phyloP scores from a whole-genome alignment of 1,140 invertebrate species.

The Lucilia cuprina region DNA sequence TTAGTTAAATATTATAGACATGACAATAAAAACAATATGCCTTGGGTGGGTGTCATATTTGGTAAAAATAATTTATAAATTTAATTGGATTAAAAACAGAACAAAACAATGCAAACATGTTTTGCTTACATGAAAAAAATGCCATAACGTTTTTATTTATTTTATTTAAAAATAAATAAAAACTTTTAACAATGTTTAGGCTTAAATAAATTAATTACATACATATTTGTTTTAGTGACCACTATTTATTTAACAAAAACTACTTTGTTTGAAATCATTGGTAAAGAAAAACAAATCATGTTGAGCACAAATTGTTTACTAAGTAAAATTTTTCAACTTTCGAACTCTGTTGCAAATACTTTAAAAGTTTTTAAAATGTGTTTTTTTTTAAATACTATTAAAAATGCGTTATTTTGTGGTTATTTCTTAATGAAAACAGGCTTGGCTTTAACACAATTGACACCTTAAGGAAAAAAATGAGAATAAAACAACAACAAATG shows the following conservation, averaged over 20 bases:
- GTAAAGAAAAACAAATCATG: not conserved
- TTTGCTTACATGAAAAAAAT: too few relatives aligned
- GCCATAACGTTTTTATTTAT: too few relatives aligned
- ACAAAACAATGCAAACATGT: not conserved
- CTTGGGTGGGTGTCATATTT: slow-evolving; percentile 7
- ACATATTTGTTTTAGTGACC: not conserved
- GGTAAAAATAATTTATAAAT: not conserved
- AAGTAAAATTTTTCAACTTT: not conserved
- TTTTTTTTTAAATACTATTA: not conserved
- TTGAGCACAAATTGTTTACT: not conserved
- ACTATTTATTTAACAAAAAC: not conserved
- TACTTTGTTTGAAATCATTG: not conserved
- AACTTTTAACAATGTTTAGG: not conserved
- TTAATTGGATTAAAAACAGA: slow-evolving; percentile 3
- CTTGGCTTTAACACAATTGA: slow-evolving; percentile 10
- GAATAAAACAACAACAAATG: not conserved
- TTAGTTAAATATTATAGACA: not conserved
- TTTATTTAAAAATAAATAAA: not conserved
- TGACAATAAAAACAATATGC: not conserved
- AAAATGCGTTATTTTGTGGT: slow-evolving; percentile 10
- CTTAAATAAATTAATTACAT: not conserved
- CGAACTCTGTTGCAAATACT: not conserved
- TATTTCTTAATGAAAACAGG: not conserved
- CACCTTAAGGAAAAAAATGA: not conserved
- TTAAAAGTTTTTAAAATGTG: not conserved